Evolutionary conservation across 2,797 vertebrate genomes (phyloP).

Genomic region (Acomys russatus): DNA sequence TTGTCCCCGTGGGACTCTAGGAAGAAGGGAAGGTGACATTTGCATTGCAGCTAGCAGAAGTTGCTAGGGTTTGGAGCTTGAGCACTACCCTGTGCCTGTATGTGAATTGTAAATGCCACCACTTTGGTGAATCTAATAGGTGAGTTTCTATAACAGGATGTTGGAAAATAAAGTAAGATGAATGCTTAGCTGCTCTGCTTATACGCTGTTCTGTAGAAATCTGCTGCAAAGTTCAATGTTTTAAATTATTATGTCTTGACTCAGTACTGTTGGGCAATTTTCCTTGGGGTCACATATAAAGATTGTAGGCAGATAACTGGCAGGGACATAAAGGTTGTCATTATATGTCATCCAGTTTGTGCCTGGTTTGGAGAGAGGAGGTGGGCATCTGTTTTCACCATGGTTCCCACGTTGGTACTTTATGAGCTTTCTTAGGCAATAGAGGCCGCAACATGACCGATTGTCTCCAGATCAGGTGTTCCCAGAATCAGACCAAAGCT

Average conservation of each 20-base stretch:
- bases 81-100: neutral
- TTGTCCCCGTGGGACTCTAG: neutral
- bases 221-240: neutral
- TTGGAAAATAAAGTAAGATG: neutral
- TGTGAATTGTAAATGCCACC: neutral
- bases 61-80: neutral
- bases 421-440: neutral
- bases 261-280: neutral
- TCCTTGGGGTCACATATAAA: neutral
- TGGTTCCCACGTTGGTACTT: neutral
- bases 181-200: neutral
- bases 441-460: neutral
- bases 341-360: neutral
- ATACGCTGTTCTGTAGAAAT: neutral
- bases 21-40: neutral
- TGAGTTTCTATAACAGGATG: neutral
- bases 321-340: neutral
- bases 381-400: neutral
- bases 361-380: neutral
- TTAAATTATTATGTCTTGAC: conserved; percentile 16
- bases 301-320: neutral
- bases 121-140: neutral
- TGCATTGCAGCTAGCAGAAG: neutral
- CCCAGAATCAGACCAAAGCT: neutral
- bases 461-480: neutral